These are phyloP conservation scores for Columba janthina DNA, from an alignment of 2,113 vertebrate species.

Conservation along the genomic window DNA sequence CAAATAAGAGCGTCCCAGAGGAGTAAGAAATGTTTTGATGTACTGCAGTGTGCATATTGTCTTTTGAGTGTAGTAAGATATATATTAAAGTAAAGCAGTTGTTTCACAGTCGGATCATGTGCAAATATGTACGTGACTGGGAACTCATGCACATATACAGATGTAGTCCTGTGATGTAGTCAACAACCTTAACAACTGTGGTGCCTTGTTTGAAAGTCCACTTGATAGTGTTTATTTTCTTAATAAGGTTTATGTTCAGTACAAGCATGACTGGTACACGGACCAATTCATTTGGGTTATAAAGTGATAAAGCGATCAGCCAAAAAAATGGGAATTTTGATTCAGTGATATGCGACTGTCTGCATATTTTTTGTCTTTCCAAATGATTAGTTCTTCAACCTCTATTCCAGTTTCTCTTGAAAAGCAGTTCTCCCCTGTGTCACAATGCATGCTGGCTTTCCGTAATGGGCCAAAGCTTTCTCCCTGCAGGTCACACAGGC, in stretches of 20 bases:
- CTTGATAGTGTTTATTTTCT: background rate
- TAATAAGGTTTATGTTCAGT: background rate
- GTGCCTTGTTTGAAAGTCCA: background rate
- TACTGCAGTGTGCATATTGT: background rate
- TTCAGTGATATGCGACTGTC: background rate
- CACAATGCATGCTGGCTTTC: background rate
- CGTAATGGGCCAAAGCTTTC: background rate
- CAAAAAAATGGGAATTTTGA: background rate
- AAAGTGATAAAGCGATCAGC: background rate
- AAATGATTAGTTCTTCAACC: background rate
- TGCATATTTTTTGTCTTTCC: background rate
- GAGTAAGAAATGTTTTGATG: background rate
- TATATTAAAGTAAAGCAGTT: background rate
- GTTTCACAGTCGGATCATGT: background rate
- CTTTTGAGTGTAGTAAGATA: background rate
- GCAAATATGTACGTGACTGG: background rate
- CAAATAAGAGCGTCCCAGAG: background rate
- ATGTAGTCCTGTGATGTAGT: background rate
- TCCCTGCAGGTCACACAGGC: background rate
- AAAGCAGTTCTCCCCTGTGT: background rate
- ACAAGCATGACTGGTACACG: background rate
- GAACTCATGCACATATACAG: background rate
- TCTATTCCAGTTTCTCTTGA: background rate
- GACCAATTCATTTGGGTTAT: background rate
- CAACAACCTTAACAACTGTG: background rate